phyloP scores from a whole-genome alignment of 2,888 invertebrate genomes.

The Portevinia maculata region DNA sequence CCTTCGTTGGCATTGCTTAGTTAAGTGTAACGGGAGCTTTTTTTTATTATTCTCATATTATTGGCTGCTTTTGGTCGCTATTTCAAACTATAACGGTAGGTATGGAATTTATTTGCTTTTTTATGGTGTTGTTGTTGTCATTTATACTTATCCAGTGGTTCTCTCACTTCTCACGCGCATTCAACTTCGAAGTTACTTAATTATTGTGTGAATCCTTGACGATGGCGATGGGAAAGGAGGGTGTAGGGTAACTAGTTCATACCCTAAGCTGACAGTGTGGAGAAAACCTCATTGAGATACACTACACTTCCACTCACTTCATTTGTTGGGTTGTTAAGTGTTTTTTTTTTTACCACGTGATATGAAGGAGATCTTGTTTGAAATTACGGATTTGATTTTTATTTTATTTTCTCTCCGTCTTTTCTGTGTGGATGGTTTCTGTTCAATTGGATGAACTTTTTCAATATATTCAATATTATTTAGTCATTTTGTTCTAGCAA shows the following conservation, averaged over 20 bases:
- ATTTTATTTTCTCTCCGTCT: constrained; percentile 2
- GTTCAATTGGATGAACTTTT: neutral
- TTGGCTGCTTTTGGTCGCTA: constrained; percentile 51
- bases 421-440: neutral
- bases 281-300: constrained; percentile 17
- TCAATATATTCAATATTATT: too few relatives aligned
- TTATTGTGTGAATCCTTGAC: constrained; percentile 37
- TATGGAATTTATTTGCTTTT: constrained; percentile 37
- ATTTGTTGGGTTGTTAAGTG: constrained; percentile 32
- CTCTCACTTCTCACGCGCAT: constrained; percentile 7
- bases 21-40: constrained; percentile 54
- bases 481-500: too few relatives aligned
- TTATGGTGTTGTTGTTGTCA: constrained; percentile 35
- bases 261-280: constrained; percentile 15
- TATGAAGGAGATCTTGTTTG: constrained; percentile 26
- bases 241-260: too few relatives aligned
- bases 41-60: constrained; percentile 31
- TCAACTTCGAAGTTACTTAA: constrained; percentile 47
- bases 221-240: constrained; percentile 1
- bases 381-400: constrained; percentile 20
- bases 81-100: constrained; percentile 26
- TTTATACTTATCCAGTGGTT: constrained; percentile 31
- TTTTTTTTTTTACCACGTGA: neutral
- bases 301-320: too few relatives aligned
- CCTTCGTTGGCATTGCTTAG: constrained; percentile 36